phyloP scores from a whole-genome alignment of 2,888 invertebrate genomes.

The Apoderus coryli region DNA sequence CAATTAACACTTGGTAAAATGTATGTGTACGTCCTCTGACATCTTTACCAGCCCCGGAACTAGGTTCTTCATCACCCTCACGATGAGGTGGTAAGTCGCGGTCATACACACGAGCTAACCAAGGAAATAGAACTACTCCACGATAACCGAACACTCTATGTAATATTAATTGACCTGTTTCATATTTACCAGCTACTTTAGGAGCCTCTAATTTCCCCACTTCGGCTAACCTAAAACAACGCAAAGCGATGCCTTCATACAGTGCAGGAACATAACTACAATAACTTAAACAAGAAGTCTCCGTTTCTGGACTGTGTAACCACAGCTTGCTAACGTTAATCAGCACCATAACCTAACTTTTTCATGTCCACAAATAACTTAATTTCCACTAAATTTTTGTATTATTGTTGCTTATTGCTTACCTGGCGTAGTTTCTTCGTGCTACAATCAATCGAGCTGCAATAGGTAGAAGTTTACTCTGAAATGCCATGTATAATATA shows the following conservation, averaged over 20 bases:
- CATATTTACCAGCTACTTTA: conserved; percentile 80
- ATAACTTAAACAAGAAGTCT: background rate
- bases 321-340: too few species aligned
- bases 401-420: conserved; percentile 6
- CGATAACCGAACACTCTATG: conserved; percentile 96
- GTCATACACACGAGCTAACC: conserved; percentile 92
- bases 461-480: conserved; percentile 19
- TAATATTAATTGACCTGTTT: conserved; percentile 89
- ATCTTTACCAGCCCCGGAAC: conserved; percentile 56
- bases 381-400: too few species aligned
- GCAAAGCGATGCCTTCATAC: background rate
- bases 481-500: conserved; percentile 21
- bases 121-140: conserved; percentile 92
- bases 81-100: conserved; percentile 55
- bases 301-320: too few species aligned
- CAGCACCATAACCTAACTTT: conserved; percentile 7
- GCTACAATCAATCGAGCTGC: conserved; percentile 17
- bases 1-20: conserved; percentile 96
- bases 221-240: conserved; percentile 63
- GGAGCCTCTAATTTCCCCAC: conserved; percentile 84
- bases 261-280: background rate
- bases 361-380: too few species aligned
- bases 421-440: conserved; percentile 20
- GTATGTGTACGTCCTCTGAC: conserved; percentile 84
- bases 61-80: conserved; percentile 27